phyloP scores from a whole-genome alignment of 2,113 vertebrate species.

The Climacteris rufus region DNA sequence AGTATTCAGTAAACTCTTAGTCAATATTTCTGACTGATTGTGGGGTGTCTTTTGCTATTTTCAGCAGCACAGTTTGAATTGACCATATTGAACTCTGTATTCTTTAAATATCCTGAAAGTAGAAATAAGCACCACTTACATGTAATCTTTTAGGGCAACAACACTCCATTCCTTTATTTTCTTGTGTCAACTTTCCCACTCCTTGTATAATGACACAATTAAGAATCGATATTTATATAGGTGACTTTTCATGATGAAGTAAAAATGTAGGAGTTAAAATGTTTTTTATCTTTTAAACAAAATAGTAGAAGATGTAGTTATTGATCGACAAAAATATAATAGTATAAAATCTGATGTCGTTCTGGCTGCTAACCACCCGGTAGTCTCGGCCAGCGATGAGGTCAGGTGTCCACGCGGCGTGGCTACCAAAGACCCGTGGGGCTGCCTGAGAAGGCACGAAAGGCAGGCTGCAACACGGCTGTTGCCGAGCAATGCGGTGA shows the following conservation, averaged over 20 bases:
- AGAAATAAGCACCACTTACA: neutral
- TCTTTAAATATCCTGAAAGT: neutral
- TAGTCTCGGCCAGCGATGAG: too few relatives aligned
- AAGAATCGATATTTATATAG: neutral
- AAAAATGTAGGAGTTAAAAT: neutral
- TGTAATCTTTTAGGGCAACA: neutral
- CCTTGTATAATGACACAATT: neutral
- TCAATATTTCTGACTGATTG: neutral
- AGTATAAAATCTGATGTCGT: neutral
- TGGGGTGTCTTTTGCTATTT: neutral
- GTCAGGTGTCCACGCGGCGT: too few relatives aligned
- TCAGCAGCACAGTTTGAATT: neutral
- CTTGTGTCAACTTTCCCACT: neutral
- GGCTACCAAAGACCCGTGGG: too few relatives aligned
- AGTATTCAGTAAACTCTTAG: neutral
- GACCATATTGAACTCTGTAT: neutral
- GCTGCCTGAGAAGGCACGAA: too few relatives aligned
- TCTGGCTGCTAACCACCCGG: too few relatives aligned
- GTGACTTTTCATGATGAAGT: neutral
- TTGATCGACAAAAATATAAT: neutral
- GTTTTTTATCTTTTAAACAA: neutral
- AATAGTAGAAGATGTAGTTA: neutral
- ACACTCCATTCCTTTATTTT: neutral
- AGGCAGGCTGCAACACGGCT: too few relatives aligned
- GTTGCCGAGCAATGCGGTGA: too few relatives aligned